Base-by-base conservation (phyloP, 2,888 invertebrate species). In the Hylaea fasciaria region DNA sequence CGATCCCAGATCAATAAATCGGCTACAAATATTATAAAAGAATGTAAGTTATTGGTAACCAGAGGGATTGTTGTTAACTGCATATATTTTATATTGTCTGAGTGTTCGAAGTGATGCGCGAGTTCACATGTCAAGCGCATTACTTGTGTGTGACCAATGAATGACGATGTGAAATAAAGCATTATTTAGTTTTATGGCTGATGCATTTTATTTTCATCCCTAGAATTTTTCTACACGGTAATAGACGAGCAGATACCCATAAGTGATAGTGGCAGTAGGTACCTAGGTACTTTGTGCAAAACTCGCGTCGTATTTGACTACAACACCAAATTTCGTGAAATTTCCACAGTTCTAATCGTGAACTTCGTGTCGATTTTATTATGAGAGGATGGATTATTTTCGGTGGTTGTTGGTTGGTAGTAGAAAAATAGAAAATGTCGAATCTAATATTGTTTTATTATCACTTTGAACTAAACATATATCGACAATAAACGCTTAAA, bases 81-180 rank as follows among this genome's bases (percentile, higher is more conserved):
- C 82, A 89, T 89, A 90, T 89, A 91, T 90, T 90, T 90, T 91
- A 89, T 89, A 87, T 80, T 80, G 78, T 80, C 81, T 80, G 78
- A 66, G 76, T 77, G 80, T 79, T 81, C 82, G 78, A 84, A 57
- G 14, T 43, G 81, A 81, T 78, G 76, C 75, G 75, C 80, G 77
- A 74, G 84, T 81, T 82, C 77, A 79, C 78, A 77, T 79, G 83
- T 84, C 82, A 79, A 84, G 83, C 85, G 86, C 81, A 81, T 81
- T 78, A 87, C 85, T 80, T 83, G 83, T 86, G 84, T 86, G 85
- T 88, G 89, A 90, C 88, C 89, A 90, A 89, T 87, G 85, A 86
- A 84, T 87, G 89, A 89, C 83, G 83, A 89, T 89, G 87, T 89
- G 87, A 88, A 91, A 91, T 91, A 91, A 91, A 91, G 88, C 89